Conservation (phyloP, 2,888 invertebrate genomes). For the Alcis repandata region DNA sequence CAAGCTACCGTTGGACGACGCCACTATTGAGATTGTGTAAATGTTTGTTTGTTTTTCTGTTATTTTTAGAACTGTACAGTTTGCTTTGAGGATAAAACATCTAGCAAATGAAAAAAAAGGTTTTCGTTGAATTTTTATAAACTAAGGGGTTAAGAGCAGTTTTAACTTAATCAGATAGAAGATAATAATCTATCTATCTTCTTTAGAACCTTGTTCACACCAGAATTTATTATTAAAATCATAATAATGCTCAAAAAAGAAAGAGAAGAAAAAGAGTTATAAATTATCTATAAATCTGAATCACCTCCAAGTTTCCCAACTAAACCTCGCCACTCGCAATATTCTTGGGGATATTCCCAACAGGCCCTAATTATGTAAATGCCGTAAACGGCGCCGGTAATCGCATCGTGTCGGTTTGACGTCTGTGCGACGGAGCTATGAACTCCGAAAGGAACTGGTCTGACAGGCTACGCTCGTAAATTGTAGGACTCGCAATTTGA, state of each 20-base stretch:
- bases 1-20: conserved; percentile 11
- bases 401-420: conserved; percentile 27
- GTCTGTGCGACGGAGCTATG: conserved; percentile 7
- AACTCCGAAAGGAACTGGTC: conserved; percentile 25
- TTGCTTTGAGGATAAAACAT: neutral
- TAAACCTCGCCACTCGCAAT: neutral
- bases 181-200: no score
- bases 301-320: no score
- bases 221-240: no score
- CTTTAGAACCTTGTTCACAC: no score
- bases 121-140: no score
- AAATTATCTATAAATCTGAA: no score
- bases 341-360: conserved; percentile 2
- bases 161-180: no score
- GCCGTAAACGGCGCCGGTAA: conserved; percentile 21
- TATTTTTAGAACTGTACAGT: conserved; percentile 3
- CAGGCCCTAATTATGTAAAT: conserved; percentile 41
- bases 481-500: conserved; percentile 13
- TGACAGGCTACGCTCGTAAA: conserved; percentile 17
- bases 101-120: no score
- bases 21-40: neutral
- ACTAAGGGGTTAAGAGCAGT: no score
- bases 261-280: no score
- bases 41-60: neutral
- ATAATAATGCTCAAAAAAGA: no score